A percentile compares a stretch with the other conserved stretches of the same genome.
These are phyloP conservation scores for Porites australiensis DNA, from an alignment of 64 coral and sea anemone genomes.

Conservation along the genomic window DNA sequence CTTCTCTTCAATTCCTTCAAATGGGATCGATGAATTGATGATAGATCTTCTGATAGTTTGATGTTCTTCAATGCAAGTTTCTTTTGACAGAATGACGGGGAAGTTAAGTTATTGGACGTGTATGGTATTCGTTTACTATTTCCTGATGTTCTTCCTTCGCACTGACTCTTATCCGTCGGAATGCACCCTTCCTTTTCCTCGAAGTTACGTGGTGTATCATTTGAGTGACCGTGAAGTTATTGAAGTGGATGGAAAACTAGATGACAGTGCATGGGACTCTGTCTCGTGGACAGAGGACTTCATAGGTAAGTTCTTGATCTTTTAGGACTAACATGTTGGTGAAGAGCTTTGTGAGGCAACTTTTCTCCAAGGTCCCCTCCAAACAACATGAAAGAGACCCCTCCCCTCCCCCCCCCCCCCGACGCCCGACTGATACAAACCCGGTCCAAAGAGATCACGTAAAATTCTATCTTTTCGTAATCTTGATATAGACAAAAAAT, in stretches of 20 bases:
- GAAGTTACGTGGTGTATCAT: conserved; percentile 61
- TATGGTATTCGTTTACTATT: background rate
- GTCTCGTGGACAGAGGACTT: conserved; percentile 72
- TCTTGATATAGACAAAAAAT: too few relatives aligned
- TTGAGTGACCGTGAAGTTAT: conserved; percentile 48
- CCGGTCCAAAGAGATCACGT: too few relatives aligned
- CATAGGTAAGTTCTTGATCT: conserved; percentile 30
- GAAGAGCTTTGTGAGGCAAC: too few relatives aligned
- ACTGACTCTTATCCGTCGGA: conserved; percentile 4
- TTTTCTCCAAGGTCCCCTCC: too few relatives aligned
- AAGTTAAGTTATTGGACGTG: background rate
- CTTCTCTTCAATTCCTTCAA: background rate
- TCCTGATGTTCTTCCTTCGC: background rate
- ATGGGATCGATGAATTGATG: too few relatives aligned
- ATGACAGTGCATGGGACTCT: conserved; percentile 53
- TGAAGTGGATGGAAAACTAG: conserved; percentile 59
- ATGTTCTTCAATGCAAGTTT: background rate
- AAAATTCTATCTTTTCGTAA: too few relatives aligned
- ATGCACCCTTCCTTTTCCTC: conserved; percentile 59
- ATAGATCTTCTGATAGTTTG: background rate
- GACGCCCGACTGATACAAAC: too few relatives aligned
- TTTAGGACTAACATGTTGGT: background rate
- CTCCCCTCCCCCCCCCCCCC: too few relatives aligned
- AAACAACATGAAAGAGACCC: too few relatives aligned
- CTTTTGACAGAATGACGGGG: background rate